Evolutionary conservation across 2,113 vertebrate species (phyloP).

Genomic region (Oxyura jamaicensis): DNA sequence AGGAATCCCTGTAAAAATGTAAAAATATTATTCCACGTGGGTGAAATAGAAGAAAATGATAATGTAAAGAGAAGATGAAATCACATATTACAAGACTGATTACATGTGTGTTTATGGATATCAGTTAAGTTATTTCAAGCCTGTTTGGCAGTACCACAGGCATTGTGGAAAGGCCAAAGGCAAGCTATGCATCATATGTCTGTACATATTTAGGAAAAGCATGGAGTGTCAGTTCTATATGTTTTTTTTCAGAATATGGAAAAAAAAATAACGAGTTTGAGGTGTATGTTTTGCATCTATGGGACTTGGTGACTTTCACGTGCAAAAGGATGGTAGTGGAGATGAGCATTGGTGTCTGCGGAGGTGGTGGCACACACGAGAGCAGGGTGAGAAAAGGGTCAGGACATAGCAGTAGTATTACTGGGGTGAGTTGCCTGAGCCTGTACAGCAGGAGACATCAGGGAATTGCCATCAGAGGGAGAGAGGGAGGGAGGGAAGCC

Average conservation of each 20-base stretch:
- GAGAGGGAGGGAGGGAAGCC: not conserved
- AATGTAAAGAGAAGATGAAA: not conserved
- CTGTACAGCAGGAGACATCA: not conserved
- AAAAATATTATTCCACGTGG: not conserved
- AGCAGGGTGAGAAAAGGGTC: not conserved
- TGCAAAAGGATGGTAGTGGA: not conserved
- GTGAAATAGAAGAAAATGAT: not conserved
- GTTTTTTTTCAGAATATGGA: not conserved
- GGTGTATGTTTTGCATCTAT: not conserved
- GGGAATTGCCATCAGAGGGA: not conserved
- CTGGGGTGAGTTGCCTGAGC: not conserved
- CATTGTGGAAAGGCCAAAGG: not conserved
- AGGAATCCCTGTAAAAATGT: not conserved
- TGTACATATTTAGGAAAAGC: not conserved
- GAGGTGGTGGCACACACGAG: not conserved
- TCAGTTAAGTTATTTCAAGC: not conserved
- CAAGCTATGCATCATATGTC: not conserved
- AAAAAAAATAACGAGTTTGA: not conserved
- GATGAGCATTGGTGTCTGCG: not conserved
- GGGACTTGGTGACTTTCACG: not conserved
- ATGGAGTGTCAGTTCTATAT: not conserved
- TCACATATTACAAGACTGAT: not conserved
- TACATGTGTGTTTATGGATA: not conserved
- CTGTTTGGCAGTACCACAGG: not conserved
- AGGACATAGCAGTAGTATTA: rapidly evolving